Percentiles rank a stretch among this genome's conserved stretches.
phyloP scores from a whole-genome alignment of 1,140 invertebrate species.

The Drosophila murphyi region DNA sequence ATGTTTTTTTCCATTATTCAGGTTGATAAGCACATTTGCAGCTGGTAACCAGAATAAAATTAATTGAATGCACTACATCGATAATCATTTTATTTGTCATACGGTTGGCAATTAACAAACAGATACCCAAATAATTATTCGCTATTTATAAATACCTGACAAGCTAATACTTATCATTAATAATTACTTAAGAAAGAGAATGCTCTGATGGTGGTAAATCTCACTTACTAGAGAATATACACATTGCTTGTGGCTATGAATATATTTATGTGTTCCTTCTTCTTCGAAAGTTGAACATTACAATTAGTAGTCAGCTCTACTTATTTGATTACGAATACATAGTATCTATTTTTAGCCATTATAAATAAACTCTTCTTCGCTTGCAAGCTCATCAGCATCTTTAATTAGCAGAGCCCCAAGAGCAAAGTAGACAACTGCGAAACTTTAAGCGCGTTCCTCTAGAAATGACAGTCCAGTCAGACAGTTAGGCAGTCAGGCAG shows the following conservation, averaged over 20 bases:
- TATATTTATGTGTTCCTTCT: neutral
- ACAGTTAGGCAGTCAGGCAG: neutral
- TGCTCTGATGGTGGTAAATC: too few species aligned
- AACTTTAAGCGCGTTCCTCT: constrained; percentile 52
- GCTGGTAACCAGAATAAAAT: constrained; percentile 6
- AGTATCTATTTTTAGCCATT: constrained; percentile 1
- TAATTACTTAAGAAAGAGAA: too few species aligned
- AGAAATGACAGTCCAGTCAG: constrained; percentile 36
- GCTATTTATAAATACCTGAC: too few species aligned
- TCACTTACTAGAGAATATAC: too few species aligned
- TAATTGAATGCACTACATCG: constrained; percentile 15
- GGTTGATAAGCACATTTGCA: constrained; percentile 47
- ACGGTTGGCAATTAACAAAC: too few species aligned
- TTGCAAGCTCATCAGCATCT: constrained; percentile 42
- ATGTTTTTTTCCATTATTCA: constrained; percentile 17
- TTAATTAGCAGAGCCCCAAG: constrained; percentile 53
- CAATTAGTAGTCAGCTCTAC: neutral
- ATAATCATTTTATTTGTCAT: constrained; percentile 10
- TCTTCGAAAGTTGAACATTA: neutral
- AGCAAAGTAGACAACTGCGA: constrained; percentile 9
- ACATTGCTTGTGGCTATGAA: neutral
- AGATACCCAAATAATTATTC: too few species aligned
- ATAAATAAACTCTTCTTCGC: constrained; percentile 21
- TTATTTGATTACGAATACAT: neutral
- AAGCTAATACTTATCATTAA: too few species aligned